Percentiles rank a stretch among this genome's conserved stretches.
These are phyloP conservation scores for Maconellicoccus hirsutus DNA, from an alignment of 1,140 invertebrate species.

Conservation along the genomic window DNA sequence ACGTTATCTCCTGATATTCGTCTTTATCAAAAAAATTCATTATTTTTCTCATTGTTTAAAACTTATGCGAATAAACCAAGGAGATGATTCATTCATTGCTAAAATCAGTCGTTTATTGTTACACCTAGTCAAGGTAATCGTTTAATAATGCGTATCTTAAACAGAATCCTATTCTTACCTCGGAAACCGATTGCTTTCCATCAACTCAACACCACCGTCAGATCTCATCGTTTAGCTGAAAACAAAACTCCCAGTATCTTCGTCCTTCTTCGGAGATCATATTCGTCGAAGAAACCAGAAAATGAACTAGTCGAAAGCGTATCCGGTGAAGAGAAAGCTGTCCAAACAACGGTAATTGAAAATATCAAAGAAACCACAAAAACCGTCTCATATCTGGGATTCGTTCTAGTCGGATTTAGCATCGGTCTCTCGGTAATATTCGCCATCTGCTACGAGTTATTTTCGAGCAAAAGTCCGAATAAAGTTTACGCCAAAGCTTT, in stretches of 20 bases:
- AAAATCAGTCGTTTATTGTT: too few relatives aligned
- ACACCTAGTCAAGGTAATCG: too few relatives aligned
- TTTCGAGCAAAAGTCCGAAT: conserved; percentile 74
- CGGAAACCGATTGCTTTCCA: background rate
- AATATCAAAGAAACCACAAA: conserved; percentile 79
- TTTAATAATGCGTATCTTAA: background rate
- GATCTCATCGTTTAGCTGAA: background rate
- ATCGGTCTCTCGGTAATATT: conserved; percentile 69
- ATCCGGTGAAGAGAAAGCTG: conserved; percentile 29
- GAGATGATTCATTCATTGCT: too few relatives aligned
- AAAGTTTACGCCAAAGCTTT: conserved; percentile 69
- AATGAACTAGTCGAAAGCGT: background rate
- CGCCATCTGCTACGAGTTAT: conserved; percentile 69
- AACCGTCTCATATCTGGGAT: conserved; percentile 63
- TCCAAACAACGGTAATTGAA: conserved; percentile 48
- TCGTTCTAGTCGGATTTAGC: conserved; percentile 65
- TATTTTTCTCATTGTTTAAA: too few relatives aligned
- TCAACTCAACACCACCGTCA: background rate
- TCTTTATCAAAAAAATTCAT: too few relatives aligned
- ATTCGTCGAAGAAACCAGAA: background rate
- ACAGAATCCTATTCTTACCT: background rate
- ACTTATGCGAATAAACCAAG: too few relatives aligned
- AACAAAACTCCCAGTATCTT: background rate
- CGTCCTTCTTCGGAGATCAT: background rate
- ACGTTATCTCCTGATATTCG: too few relatives aligned